Conservation (phyloP, 2,113 vertebrate species). For the Brachyhypopomus gauderio region DNA sequence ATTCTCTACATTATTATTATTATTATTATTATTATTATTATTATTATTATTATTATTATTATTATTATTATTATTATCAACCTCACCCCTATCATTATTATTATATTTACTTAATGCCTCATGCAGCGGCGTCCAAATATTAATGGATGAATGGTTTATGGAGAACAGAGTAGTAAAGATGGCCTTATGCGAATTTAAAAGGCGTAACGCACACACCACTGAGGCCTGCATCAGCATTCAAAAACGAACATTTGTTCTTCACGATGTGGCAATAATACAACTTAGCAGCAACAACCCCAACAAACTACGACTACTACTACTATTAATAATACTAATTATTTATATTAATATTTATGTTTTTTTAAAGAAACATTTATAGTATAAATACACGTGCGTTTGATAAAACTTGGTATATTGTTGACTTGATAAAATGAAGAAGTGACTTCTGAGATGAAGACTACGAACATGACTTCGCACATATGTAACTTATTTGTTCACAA, state of each 20-base stretch:
- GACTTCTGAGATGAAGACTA: background rate
- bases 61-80: background rate
- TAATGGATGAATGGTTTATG: conserved; percentile 61
- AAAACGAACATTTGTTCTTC: conserved; percentile 56
- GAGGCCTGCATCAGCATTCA: conserved; percentile 61
- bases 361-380: background rate
- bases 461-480: background rate
- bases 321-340: too few relatives aligned
- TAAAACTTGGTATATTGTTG: too few relatives aligned
- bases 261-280: conserved; percentile 58
- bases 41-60: conserved; percentile 19
- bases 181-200: conserved; percentile 63
- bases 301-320: background rate
- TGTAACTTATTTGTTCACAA: background rate
- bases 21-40: background rate
- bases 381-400: background rate
- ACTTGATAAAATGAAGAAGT: background rate
- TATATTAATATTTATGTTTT: background rate
- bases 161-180: conserved; percentile 72
- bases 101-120: background rate
- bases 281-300: conserved; percentile 16
- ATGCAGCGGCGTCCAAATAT: too few relatives aligned
- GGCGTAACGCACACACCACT: conserved; percentile 64
- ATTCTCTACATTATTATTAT: background rate
- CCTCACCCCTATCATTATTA: background rate